Evolutionary conservation across 1,140 invertebrate genomes (phyloP).

Genomic region (Trachymyrmex septentrionalis): DNA sequence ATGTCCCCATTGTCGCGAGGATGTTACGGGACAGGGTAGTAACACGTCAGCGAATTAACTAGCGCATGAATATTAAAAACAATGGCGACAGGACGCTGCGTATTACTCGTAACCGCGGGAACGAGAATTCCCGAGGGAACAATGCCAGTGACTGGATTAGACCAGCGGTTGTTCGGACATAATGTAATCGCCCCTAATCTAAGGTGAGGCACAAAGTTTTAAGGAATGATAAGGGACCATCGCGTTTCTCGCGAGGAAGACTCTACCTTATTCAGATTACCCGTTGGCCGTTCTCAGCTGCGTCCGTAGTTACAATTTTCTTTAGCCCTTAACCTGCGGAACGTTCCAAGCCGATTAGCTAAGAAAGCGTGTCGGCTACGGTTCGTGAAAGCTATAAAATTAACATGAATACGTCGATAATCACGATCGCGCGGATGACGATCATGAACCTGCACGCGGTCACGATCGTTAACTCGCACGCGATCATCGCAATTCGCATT

Average conservation of each 20-base stretch:
- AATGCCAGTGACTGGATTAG: conserved; percentile 29
- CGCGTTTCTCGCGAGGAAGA: not conserved
- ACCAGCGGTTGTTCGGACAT: conserved; percentile 58
- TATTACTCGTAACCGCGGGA: conserved; percentile 11
- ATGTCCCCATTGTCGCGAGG: conserved; percentile 22
- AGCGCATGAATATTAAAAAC: conserved; percentile 42
- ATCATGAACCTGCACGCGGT: conserved; percentile 39
- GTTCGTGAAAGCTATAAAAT: conserved; percentile 36
- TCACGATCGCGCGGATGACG: conserved; percentile 26
- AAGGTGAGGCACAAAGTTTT: conserved; percentile 62
- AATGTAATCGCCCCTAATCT: conserved; percentile 73
- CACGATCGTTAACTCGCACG: conserved; percentile 48
- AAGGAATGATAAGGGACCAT: not conserved
- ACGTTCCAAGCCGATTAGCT: conserved; percentile 33
- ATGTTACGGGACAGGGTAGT: conserved; percentile 18
- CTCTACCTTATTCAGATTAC: not conserved
- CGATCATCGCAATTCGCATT: conserved; percentile 32
- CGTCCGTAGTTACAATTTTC: conserved; percentile 2
- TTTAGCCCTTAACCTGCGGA: not conserved
- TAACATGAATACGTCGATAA: conserved; percentile 55
- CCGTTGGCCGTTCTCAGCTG: not conserved
- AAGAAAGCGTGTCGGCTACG: conserved; percentile 53
- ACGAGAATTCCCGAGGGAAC: conserved; percentile 32
- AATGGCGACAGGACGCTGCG: conserved; percentile 6
- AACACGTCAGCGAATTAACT: conserved; percentile 49